phyloP scores from a whole-genome alignment of 2,888 invertebrate genomes.

The Cremastinae sp. region DNA sequence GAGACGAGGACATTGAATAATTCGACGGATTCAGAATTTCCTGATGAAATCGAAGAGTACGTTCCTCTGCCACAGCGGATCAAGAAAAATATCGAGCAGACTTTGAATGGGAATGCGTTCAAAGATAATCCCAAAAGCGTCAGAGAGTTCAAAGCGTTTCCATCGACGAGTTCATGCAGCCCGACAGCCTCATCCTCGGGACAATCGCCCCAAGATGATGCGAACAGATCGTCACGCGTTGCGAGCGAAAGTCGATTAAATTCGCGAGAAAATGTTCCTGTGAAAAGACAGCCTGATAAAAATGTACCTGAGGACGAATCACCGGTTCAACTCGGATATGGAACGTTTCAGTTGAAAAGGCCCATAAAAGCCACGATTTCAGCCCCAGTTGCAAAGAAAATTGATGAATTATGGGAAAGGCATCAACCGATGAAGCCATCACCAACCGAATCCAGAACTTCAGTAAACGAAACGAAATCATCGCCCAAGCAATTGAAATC shows the following conservation, averaged over 20 bases:
- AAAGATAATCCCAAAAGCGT: constrained; percentile 2
- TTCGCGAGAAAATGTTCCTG: constrained; percentile 3
- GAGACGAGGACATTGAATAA: constrained; percentile 50
- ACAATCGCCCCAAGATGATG: constrained; percentile 35
- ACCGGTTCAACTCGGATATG: constrained; percentile 62
- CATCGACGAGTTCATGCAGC: constrained; percentile 34
- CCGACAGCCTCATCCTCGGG: background rate
- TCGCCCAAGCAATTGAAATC: background rate
- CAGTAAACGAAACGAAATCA: constrained; percentile 23
- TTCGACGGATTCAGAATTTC: constrained; percentile 49
- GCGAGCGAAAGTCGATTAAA: constrained; percentile 7
- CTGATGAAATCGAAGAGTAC: constrained; percentile 51
- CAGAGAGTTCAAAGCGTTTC: background rate
- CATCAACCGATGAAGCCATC: constrained; percentile 54
- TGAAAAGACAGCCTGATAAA: background rate
- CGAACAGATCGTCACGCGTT: background rate
- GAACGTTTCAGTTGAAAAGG: constrained; percentile 73
- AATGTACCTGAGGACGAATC: constrained; percentile 38
- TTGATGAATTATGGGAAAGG: constrained; percentile 71
- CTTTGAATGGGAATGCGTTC: background rate
- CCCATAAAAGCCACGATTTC: constrained; percentile 73
- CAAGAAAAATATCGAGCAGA: constrained; percentile 10
- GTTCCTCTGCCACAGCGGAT: constrained; percentile 29
- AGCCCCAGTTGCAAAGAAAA: constrained; percentile 67
- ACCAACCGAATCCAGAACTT: constrained; percentile 22